These are phyloP conservation scores for Antheraea yamamai DNA, from an alignment of 2,888 invertebrate genomes.

Conservation along the genomic window DNA sequence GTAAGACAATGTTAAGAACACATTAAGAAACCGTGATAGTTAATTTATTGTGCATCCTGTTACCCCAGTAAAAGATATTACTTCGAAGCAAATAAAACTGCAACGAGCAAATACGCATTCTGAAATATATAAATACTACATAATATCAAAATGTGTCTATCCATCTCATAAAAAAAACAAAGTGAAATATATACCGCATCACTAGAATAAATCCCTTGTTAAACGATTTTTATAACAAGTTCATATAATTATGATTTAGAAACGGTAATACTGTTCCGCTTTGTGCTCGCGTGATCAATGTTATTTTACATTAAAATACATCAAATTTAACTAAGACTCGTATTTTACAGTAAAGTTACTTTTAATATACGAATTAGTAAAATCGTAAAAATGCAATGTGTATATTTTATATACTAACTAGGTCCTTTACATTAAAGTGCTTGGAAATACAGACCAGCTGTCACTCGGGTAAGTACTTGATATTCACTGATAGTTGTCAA, in stretches of 20 bases:
- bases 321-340: too few species aligned
- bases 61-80: not conserved
- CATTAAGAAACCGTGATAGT: not conserved
- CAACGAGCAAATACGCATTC: not conserved
- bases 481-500: not conserved
- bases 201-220: not conserved
- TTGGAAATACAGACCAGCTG: not conserved
- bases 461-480: not conserved
- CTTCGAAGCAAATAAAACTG: not conserved
- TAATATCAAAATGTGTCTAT: not conserved
- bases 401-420: not conserved
- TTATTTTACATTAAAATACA: too few species aligned
- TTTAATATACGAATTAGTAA: not conserved
- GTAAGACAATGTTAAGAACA: not conserved
- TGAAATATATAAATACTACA: not conserved
- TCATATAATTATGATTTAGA: not conserved
- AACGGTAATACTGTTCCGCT: not conserved
- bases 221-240: not conserved
- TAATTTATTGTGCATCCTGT: not conserved
- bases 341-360: too few species aligned
- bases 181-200: not conserved
- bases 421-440: not conserved
- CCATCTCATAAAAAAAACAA: not conserved
- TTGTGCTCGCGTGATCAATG: not conserved
- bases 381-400: not conserved